Percentiles rank a stretch among this genome's conserved stretches.
phyloP scores from a whole-genome alignment of 2,113 vertebrate species.

The Eolophus roseicapilla region DNA sequence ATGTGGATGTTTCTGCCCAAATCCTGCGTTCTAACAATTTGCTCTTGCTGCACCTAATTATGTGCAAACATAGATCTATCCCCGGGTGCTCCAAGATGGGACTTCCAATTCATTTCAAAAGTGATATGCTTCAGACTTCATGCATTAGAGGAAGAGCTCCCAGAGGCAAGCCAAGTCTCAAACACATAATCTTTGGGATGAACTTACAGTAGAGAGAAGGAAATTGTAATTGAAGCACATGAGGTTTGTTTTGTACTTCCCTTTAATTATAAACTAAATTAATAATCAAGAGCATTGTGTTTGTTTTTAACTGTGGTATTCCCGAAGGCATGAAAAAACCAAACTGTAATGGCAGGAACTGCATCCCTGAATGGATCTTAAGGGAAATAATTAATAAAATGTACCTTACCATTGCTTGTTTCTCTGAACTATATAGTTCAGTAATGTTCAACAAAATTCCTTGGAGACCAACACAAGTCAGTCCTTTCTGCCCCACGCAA shows the following conservation, averaged over 20 bases:
- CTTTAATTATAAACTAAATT: constrained; percentile 14
- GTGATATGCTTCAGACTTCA: not conserved
- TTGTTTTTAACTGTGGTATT: not conserved
- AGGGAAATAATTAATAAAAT: not conserved
- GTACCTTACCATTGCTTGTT: not conserved
- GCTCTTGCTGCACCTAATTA: not conserved
- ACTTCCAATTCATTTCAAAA: not conserved
- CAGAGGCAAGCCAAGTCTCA: not conserved
- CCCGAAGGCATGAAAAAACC: not conserved
- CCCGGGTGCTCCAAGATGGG: not conserved
- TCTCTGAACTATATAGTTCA: not conserved
- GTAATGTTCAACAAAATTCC: not conserved
- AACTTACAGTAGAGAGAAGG: not conserved
- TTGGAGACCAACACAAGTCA: not conserved
- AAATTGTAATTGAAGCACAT: not conserved
- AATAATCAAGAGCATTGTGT: not conserved
- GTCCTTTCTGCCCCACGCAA: not conserved
- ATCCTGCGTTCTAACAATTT: not conserved
- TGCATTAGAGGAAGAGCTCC: not conserved
- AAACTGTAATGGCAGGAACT: not conserved
- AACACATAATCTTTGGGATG: not conserved
- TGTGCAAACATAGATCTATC: not conserved
- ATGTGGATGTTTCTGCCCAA: not conserved
- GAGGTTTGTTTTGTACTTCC: not conserved
- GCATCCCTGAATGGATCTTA: not conserved